Percentiles rank a stretch among this genome's conserved stretches.
phyloP scores from a whole-genome alignment of 2,797 vertebrate genomes.

The Coilia nasus region DNA sequence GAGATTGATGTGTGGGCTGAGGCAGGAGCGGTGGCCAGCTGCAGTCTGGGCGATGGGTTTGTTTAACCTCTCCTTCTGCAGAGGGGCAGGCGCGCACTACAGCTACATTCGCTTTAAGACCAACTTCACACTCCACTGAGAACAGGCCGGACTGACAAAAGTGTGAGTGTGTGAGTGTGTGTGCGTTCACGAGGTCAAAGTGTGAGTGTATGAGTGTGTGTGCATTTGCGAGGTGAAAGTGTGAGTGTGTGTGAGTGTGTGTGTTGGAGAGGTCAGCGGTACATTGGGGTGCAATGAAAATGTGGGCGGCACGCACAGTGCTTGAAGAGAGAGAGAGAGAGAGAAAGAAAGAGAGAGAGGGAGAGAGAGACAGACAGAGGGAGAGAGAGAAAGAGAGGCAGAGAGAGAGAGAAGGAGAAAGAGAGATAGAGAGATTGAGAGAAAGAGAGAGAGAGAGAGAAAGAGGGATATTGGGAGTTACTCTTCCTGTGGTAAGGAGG shows the following conservation, averaged over 20 bases:
- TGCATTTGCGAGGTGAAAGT: neutral
- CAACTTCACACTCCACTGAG: no score
- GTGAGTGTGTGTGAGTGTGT: neutral
- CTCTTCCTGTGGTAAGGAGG: neutral
- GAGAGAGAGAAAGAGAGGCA: no score
- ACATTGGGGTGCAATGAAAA: neutral
- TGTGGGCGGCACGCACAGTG: neutral
- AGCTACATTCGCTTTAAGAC: no score
- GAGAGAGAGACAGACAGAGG: no score
- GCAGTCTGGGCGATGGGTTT: conserved; percentile 74
- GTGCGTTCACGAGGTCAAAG: neutral
- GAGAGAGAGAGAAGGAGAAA: no score
- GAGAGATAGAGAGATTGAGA: no score
- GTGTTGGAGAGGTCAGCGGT: neutral
- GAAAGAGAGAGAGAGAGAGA: no score
- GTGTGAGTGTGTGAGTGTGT: neutral
- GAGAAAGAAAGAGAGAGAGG: no score
- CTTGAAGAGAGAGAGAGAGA: neutral
- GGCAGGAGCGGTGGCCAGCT: conserved; percentile 37
- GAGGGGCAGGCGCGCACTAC: no score
- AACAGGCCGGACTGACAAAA: no score
- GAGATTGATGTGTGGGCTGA: conserved; percentile 71
- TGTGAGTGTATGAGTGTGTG: neutral
- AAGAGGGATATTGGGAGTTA: neutral
- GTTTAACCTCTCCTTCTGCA: conserved; percentile 62